phyloP scores from a whole-genome alignment of 1,140 invertebrate genomes.

The Drosophila arizonae region DNA sequence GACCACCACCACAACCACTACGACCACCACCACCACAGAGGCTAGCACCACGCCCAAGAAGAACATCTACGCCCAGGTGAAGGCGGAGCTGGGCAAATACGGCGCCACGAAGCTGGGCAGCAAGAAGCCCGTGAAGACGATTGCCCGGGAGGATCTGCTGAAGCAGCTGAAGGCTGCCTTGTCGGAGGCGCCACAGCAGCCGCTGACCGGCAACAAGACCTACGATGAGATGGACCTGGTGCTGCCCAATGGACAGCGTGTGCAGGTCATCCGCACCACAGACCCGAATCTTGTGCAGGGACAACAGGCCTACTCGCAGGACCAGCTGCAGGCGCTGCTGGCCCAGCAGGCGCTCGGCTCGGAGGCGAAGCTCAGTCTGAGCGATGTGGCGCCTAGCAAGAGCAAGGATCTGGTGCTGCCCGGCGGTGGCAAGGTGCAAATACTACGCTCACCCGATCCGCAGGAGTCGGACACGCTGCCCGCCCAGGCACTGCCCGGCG shows the following conservation, averaged over 20 bases:
- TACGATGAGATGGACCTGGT: slow-evolving; percentile 89
- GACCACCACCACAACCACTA: slow-evolving; percentile 83
- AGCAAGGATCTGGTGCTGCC: slow-evolving; percentile 88
- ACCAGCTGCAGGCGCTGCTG: slow-evolving; percentile 69
- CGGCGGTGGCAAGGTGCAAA: slow-evolving; percentile 89
- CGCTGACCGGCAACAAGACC: slow-evolving; percentile 85
- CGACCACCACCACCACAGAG: slow-evolving; percentile 78
- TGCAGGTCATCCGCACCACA: slow-evolving; percentile 87
- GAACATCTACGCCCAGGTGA: slow-evolving; percentile 69
- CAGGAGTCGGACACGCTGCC: slow-evolving; percentile 61
- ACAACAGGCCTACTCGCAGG: slow-evolving; percentile 75
- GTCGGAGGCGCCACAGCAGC: slow-evolving; percentile 86
- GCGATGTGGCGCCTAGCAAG: slow-evolving; percentile 71
- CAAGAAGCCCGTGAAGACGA: slow-evolving; percentile 80
- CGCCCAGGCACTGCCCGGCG: slow-evolving; percentile 59
- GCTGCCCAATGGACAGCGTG: slow-evolving; percentile 88
- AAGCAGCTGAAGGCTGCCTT: slow-evolving; percentile 89
- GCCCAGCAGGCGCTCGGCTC: slow-evolving; percentile 67
- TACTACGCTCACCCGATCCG: slow-evolving; percentile 86
- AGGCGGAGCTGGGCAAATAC: slow-evolving; percentile 72
- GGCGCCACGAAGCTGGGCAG: slow-evolving; percentile 63
- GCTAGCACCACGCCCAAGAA: slow-evolving; percentile 74
- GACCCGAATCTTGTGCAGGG: slow-evolving; percentile 86
- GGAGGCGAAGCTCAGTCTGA: slow-evolving; percentile 58
- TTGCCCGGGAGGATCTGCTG: slow-evolving; percentile 85